These are phyloP conservation scores for Protobothrops flavoviridis DNA, from an alignment of 2,113 vertebrate species.

Conservation along the genomic window DNA sequence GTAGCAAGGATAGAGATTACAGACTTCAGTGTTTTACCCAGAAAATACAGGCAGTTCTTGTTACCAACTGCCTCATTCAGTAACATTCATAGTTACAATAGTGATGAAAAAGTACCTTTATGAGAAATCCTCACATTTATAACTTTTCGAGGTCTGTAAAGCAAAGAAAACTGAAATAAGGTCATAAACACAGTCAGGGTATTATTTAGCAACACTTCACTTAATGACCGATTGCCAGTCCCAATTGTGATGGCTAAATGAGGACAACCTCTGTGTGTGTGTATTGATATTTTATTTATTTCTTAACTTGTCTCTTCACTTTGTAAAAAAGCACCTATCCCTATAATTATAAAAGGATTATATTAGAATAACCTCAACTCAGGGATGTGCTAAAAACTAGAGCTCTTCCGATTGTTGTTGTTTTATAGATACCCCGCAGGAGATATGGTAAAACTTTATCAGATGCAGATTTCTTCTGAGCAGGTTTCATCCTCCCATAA, in stretches of 20 bases:
- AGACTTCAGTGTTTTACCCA: not conserved
- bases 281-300: not conserved
- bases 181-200: not conserved
- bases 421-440: not conserved
- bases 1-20: not conserved
- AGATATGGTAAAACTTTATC: conserved; percentile 1
- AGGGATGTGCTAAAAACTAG: not conserved
- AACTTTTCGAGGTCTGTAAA: not conserved
- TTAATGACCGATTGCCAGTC: not conserved
- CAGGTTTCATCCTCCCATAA: conserved; percentile 3
- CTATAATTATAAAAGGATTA: not conserved
- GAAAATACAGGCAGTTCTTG: not conserved
- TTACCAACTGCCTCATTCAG: not conserved
- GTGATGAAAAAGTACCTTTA: not conserved
- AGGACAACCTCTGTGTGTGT: not conserved
- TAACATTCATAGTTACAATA: not conserved
- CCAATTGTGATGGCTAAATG: not conserved
- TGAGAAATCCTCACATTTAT: not conserved
- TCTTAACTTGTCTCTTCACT: not conserved
- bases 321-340: not conserved
- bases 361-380: not conserved
- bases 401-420: not conserved
- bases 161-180: not conserved
- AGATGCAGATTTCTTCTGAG: not conserved
- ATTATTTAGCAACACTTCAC: not conserved